These are phyloP conservation scores for Eumerus sabulonum DNA, from an alignment of 2,888 invertebrate species.

Conservation along the genomic window DNA sequence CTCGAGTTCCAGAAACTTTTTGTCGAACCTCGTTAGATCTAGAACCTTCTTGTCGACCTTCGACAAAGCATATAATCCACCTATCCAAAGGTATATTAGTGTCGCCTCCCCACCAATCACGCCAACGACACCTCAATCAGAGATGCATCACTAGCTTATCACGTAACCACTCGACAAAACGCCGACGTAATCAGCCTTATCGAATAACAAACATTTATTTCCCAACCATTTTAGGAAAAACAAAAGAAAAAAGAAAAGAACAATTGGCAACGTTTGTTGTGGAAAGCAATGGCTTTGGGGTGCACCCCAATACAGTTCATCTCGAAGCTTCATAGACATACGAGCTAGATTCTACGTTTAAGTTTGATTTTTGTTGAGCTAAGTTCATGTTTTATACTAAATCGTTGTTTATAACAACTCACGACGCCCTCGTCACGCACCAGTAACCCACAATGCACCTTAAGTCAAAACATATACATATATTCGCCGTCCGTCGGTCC, in stretches of 20 bases:
- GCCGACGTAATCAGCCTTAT: neutral
- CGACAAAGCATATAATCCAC: too few species aligned
- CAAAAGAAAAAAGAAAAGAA: slow-evolving; percentile 25
- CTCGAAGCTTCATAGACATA: neutral
- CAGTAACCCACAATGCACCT: neutral
- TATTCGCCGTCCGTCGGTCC: neutral
- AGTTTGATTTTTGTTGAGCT: slow-evolving; percentile 2
- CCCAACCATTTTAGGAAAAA: slow-evolving; percentile 24
- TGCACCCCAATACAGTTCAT: neutral
- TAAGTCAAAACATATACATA: neutral
- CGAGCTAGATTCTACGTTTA: neutral
- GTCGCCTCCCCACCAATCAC: too few species aligned
- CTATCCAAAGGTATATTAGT: too few species aligned
- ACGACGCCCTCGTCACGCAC: too few species aligned
- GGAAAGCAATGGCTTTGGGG: neutral
- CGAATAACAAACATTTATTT: slow-evolving; percentile 32
- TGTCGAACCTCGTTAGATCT: too few species aligned
- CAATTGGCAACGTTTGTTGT: slow-evolving; percentile 27
- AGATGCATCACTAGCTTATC: too few species aligned
- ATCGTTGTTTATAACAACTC: too few species aligned
- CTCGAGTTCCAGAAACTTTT: too few species aligned
- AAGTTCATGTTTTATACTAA: neutral
- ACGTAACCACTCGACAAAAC: too few species aligned
- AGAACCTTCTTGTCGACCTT: too few species aligned
- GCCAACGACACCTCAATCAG: too few species aligned